These are phyloP conservation scores for Gymnarchus niloticus DNA, from an alignment of 2,113 vertebrate species.

Conservation along the genomic window DNA sequence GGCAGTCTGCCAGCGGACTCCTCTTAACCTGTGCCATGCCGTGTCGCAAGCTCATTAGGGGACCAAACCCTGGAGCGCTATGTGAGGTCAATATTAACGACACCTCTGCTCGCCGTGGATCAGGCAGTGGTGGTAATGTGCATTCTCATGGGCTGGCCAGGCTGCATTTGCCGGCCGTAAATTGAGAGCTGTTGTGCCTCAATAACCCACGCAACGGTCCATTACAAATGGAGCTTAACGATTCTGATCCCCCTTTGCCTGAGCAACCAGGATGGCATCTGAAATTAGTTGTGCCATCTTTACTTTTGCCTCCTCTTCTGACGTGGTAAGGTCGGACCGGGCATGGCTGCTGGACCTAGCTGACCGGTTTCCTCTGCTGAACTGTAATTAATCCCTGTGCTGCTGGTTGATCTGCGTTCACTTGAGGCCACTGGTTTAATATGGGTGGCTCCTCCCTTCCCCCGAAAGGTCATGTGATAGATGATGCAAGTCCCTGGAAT, in stretches of 20 bases:
- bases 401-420: background rate
- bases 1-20: background rate
- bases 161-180: background rate
- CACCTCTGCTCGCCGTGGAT: slow-evolving; percentile 4
- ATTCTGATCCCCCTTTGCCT: background rate
- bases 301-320: background rate
- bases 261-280: background rate
- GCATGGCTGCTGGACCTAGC: background rate
- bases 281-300: background rate
- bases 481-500: background rate
- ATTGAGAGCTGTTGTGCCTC: background rate
- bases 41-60: slow-evolving; percentile 22
- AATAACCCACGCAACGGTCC: background rate
- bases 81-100: slow-evolving; percentile 8
- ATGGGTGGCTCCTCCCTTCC: background rate
- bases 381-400: background rate
- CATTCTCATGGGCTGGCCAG: background rate
- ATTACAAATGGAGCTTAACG: background rate
- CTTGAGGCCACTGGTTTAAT: background rate
- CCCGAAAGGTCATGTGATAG: background rate
- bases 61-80: background rate
- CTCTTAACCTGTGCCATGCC: slow-evolving; percentile 9
- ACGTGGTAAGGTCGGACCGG: background rate
- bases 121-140: background rate
- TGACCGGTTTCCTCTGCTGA: background rate